Base-by-base conservation (phyloP, 1,140 invertebrate genomes). In the Drosophila gunungcola region DNA sequence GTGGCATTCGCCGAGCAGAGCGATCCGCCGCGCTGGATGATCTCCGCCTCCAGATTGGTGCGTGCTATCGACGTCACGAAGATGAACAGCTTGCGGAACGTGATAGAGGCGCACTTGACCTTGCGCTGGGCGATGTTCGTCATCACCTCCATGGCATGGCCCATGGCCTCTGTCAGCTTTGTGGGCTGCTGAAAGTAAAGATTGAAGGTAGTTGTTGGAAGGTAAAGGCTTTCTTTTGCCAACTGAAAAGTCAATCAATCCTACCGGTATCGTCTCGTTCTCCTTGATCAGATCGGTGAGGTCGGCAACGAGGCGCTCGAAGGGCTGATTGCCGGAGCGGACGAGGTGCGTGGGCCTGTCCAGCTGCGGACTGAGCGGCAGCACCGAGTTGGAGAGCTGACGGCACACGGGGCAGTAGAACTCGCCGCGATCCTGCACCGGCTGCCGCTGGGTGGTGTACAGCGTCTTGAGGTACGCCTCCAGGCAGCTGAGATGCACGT, bases 331-430 rank as follows among this genome's bases (percentile, higher is more conserved):
- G 93, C 94, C 93, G 12, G 95, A 95, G 49, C 95, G 93, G 4
- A 96, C 95, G 29, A 96, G 92, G 48, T 95, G 94, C 39, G 94
- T 93, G 39, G 94, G 93, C 74, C 96, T 95, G 29, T 96, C 95
- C 60, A 96, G 93, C 90, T 97, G 95, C 4, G 97, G 97, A 27
- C 96, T 96, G 13, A 99, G 93, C 3, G 98, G 98, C 61, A 99
- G 93, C 63, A 98, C 97, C 9, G 97, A 96, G 93, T 99, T 99
- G 3, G 97, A 97, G 16, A 98, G 93, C 93, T 99, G 98, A 13
- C 98, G 95, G 93, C 98, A 99, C 27, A 99, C 93, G 3, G 98
- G 98, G 93, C 98, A 99, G 63, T 96, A 95, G 93, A 98, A 99
- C 93, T 99, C 98, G 21, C 97, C 97, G 46, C 96, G 95, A 80